Evolutionary conservation across 1,140 invertebrate genomes (phyloP), one percentile per base, ranked within the genome.

Genomic region (Hydropsyche tenuis): DNA sequence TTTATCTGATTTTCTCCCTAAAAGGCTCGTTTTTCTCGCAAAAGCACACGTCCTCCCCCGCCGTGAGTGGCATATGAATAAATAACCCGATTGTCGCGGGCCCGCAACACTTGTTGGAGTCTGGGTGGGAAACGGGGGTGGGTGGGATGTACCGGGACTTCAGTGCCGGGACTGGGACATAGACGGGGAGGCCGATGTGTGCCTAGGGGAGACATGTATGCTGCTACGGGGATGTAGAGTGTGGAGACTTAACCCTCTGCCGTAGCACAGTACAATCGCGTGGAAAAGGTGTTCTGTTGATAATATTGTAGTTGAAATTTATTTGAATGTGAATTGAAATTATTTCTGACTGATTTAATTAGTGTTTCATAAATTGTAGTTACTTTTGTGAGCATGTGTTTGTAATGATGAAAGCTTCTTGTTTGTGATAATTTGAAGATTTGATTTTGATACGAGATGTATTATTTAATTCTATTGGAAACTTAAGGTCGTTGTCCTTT

Each of bases 41-140:
- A 60, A 60, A 18, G 4, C 27, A 68, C 43, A 68, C 65, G 56
- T 68, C 74, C 46, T 56, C 53, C 64, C 65, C 30, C 30, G 37
- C 4, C 71, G 42, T 48, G 64, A 51, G 23, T 60, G 56, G 73
- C 72, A 73, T 73, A 76, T 76, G 75, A 76, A 76, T 76, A 76
- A 76, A 73, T 76, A 76, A 76, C 69, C 69, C 68, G 75, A 68
- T 76, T 76, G 75, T 76, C 71, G 72, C 68, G 46, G 53, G 70
- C 65, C 74, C 68, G 46, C 62, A 73, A 76, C 63, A 76, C 72
- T 73, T 73, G 71, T 73, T 37, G 71, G 71, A 73, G 43, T 70
- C 66, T 23, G 63, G 51, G 72, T 64, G 56, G 70, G 37, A 48
- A 12, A 48, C 14, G 14, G 14, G 45, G 16, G 12, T 48, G 45